phyloP scores from a whole-genome alignment of 2,797 vertebrate genomes.

The Mus caroli region DNA sequence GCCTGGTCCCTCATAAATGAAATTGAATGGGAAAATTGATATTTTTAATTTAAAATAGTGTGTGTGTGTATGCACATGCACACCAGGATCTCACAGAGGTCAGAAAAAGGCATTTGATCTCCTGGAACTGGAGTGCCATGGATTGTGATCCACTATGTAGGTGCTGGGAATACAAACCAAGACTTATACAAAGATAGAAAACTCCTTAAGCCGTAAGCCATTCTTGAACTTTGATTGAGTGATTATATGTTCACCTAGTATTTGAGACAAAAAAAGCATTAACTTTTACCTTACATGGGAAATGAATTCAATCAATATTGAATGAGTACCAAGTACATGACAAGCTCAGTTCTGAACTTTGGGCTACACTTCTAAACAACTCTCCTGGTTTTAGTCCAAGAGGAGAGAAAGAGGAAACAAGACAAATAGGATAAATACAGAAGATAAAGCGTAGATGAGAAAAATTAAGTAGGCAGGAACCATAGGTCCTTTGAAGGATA shows the following conservation, averaged over 20 bases:
- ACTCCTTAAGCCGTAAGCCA: background rate
- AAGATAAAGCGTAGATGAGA: background rate
- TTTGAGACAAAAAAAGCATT: conserved; percentile 22
- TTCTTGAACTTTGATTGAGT: conserved; percentile 44
- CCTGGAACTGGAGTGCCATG: background rate
- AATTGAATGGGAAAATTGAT: background rate
- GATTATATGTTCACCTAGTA: conserved; percentile 7
- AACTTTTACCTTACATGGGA: conserved; percentile 19
- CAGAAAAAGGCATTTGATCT: background rate
- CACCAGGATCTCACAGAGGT: background rate
- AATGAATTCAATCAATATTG: conserved; percentile 1
- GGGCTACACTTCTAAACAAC: background rate
- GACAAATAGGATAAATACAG: background rate
- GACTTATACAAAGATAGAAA: background rate
- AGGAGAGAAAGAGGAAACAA: background rate
- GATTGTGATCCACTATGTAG: background rate
- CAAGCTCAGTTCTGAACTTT: background rate
- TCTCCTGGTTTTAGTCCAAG: background rate
- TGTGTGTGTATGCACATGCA: background rate
- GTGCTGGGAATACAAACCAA: background rate
- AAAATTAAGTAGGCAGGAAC: background rate
- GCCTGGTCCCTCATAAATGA: background rate
- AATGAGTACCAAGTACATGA: background rate
- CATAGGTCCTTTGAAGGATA: background rate
- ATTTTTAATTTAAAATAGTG: background rate